These are phyloP conservation scores for Nycticorax nycticorax DNA, from an alignment of 2,113 vertebrate species.

Conservation along the genomic window DNA sequence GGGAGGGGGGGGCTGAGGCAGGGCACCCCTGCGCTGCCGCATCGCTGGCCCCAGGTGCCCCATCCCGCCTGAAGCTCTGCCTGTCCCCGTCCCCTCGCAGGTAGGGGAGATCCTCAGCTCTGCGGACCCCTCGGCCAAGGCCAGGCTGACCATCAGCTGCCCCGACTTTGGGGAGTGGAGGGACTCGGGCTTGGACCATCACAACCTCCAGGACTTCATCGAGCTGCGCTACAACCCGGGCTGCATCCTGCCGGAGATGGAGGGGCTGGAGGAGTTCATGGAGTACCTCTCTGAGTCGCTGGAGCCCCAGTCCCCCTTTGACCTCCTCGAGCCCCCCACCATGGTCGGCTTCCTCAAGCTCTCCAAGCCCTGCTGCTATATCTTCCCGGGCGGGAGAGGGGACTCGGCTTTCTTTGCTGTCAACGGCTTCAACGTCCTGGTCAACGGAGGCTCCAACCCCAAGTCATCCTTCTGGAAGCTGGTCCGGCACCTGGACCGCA, in stretches of 20 bases:
- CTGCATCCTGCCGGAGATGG: conserved; percentile 76
- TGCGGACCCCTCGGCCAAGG: conserved; percentile 47
- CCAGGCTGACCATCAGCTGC: conserved; percentile 85
- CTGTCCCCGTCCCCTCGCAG: conserved; percentile 48
- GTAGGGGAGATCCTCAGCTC: conserved; percentile 80
- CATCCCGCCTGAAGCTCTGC: not conserved
- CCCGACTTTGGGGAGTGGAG: conserved; percentile 83
- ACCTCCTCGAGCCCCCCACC: conserved; percentile 89
- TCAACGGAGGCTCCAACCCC: conserved; percentile 90
- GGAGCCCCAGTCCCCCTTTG: conserved; percentile 85
- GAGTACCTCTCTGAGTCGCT: conserved; percentile 90
- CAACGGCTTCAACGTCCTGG: conserved; percentile 91
- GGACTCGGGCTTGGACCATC: conserved; percentile 64
- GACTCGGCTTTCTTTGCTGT: conserved; percentile 92
- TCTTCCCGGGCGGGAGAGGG: conserved; percentile 91
- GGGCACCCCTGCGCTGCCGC: too few relatives aligned
- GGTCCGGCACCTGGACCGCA: conserved; percentile 91
- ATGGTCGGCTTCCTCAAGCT: conserved; percentile 92
- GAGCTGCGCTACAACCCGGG: conserved; percentile 83
- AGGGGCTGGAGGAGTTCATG: conserved; percentile 90
- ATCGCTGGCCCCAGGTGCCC: rapidly evolving
- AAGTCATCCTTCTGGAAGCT: conserved; percentile 95
- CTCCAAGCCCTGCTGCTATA: conserved; percentile 93
- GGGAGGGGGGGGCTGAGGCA: not conserved
- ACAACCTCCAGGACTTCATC: conserved; percentile 79